Percentiles rank a stretch among this genome's conserved stretches.
These are phyloP conservation scores for Vidua chalybeata DNA, from an alignment of 2,113 vertebrate species.

Conservation along the genomic window DNA sequence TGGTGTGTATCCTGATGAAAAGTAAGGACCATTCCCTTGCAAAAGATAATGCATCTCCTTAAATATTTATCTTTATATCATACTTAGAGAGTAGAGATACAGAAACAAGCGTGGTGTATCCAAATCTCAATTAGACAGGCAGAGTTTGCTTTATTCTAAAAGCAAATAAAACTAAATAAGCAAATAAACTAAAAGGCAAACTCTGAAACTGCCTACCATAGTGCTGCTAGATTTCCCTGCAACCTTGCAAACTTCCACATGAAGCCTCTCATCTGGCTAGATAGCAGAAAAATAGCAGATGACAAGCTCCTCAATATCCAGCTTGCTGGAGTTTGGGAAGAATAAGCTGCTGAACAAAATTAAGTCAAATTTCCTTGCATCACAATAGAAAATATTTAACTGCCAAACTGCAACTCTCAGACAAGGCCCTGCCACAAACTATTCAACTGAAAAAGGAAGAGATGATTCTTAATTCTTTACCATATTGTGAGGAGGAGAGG, in stretches of 20 bases:
- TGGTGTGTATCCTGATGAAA: neutral
- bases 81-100: neutral
- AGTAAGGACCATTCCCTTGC: neutral
- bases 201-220: neutral
- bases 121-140: constrained; percentile 24
- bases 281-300: neutral
- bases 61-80: neutral
- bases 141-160: neutral
- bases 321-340: neutral
- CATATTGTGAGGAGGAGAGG: neutral
- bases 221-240: constrained; percentile 1
- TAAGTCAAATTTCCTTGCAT: neutral
- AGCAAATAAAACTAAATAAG: neutral
- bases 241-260: neutral
- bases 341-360: constrained; percentile 5
- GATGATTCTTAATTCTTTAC: constrained; percentile 11
- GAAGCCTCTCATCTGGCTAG: neutral
- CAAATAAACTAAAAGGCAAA: neutral
- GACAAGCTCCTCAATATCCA: neutral
- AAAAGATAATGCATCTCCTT: neutral
- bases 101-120: neutral
- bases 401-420: neutral
- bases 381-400: neutral
- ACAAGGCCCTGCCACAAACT: neutral
- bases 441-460: neutral